Base-by-base conservation (phyloP, 2,888 invertebrate species). In the Nysson spinosus region DNA sequence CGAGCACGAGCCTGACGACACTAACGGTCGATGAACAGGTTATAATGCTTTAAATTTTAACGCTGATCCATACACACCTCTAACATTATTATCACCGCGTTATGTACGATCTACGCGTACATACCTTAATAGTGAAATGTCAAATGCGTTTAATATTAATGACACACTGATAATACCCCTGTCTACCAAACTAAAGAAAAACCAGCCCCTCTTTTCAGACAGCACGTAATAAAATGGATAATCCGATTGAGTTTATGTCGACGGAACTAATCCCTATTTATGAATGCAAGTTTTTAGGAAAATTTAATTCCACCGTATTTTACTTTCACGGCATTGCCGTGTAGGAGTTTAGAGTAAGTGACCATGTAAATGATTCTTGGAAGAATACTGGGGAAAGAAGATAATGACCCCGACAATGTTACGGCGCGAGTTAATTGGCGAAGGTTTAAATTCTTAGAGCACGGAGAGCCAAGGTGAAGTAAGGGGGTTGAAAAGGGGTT, bases 1-100 rank as follows among this genome's bases (percentile, higher is more conserved):
- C 42, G 32, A 42, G 22, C 24, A 30, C 50, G 12, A 9, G 14
- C 20, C 6, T 5, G 30, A 30, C 20, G 26, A 34, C 39, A 22
- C 26, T 19, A 43, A 63, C 61, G 57, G 66, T 71, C 71, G 67
- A 72, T 72, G 71, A 67, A 63, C 49, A 42, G 57, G 56, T 71
- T 57, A 57, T 54, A 67, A 63, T 47, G 63, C 35, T 47, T 52
- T 37, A 60, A 67, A 71, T 67, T 71, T 72, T 67, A 52, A 39
- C 63, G 56, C 46, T 54, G 62, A 72, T 72, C 67, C 37, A 4
- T 44, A 42, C 52, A 40, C 50, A 43, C 50, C 52, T 56, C 61
- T 67, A 72, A 67, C 63, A 26, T 63, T 63, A 63, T 66, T 66
- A 63, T 63, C 56, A 4, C n/a, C 24, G 46, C 24, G 50, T 55